Evolutionary conservation across 2,113 vertebrate genomes (phyloP).

Genomic region (Takifugu flavidus): DNA sequence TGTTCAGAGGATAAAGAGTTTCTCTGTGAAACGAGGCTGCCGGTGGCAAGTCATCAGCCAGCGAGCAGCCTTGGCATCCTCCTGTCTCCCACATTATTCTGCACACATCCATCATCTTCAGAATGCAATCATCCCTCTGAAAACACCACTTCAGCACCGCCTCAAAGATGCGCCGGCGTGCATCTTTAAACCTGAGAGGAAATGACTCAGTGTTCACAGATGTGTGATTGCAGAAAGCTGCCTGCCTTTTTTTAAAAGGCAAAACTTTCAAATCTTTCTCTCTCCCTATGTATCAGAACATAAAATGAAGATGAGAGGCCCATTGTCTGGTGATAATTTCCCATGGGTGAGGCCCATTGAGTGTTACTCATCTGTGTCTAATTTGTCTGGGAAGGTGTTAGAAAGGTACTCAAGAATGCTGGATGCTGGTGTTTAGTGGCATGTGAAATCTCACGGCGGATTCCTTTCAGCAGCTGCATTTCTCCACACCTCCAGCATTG

Average conservation of each 20-base stretch:
- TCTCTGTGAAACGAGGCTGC: slow-evolving; percentile 70
- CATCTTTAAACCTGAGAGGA: slow-evolving; percentile 56
- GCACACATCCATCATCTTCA: slow-evolving; percentile 73
- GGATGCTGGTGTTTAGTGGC: slow-evolving; percentile 60
- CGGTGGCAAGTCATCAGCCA: slow-evolving; percentile 49
- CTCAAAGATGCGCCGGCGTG: slow-evolving; percentile 46
- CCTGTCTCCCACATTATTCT: slow-evolving; percentile 50
- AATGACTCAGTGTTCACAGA: slow-evolving; percentile 73
- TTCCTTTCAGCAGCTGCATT: slow-evolving; percentile 26
- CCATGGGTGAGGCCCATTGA: slow-evolving; percentile 63
- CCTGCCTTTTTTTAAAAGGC: slow-evolving; percentile 38
- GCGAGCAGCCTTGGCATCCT: slow-evolving; percentile 52
- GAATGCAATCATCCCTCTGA: slow-evolving; percentile 68
- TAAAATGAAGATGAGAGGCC: slow-evolving; percentile 60
- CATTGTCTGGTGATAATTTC: slow-evolving; percentile 74
- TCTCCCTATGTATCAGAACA: slow-evolving; percentile 42
- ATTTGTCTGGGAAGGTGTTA: slow-evolving; percentile 72
- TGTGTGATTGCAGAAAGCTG: slow-evolving; percentile 47
- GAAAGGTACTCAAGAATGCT: slow-evolving; percentile 59
- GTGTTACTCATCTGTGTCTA: slow-evolving; percentile 70
- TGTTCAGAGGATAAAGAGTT: slow-evolving; percentile 58
- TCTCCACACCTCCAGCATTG: slow-evolving; percentile 21
- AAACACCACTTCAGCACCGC: slow-evolving; percentile 57
- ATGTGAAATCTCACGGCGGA: slow-evolving; percentile 53
- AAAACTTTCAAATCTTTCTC: slow-evolving; percentile 32